Evolutionary conservation across 2,113 vertebrate genomes (phyloP).

Genomic region (Triplophysa tibetana): DNA sequence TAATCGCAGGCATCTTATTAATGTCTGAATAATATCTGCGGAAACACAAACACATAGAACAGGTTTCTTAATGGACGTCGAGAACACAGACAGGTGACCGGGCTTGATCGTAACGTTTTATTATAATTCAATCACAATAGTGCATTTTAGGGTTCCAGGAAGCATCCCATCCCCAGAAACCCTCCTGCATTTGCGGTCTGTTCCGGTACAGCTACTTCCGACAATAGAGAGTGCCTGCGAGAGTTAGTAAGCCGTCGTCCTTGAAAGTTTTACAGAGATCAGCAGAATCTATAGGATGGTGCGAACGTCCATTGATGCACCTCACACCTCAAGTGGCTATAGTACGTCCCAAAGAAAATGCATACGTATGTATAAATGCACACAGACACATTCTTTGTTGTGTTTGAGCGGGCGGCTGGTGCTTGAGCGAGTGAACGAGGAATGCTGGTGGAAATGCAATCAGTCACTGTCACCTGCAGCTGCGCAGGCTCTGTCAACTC

Average conservation of each 20-base stretch:
- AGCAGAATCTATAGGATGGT: slow-evolving; percentile 43
- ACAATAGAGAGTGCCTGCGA: slow-evolving; percentile 10
- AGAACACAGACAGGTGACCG: slow-evolving; percentile 13
- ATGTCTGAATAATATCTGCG: slow-evolving; percentile 97
- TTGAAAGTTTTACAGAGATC: slow-evolving; percentile 49
- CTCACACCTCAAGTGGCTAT: too few relatives aligned
- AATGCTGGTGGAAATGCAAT: slow-evolving; percentile 80
- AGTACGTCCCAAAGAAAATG: slow-evolving; percentile 19
- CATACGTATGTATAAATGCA: slow-evolving; percentile 22
- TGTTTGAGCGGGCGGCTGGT: slow-evolving; percentile 58
- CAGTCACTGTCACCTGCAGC: slow-evolving; percentile 92
- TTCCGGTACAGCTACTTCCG: slow-evolving; percentile 13
- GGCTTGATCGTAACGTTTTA: neutral
- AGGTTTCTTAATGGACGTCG: neutral
- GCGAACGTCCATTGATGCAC: slow-evolving; percentile 50
- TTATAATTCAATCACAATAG: neutral
- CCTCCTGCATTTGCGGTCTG: slow-evolving; percentile 17
- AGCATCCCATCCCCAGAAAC: slow-evolving; percentile 10
- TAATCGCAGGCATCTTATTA: slow-evolving; percentile 95
- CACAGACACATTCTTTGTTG: slow-evolving; percentile 41
- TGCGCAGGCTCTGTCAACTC: slow-evolving; percentile 87
- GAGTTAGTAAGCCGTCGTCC: slow-evolving; percentile 49
- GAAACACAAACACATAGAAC: slow-evolving; percentile 31
- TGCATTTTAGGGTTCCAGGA: slow-evolving; percentile 27
- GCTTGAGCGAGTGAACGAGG: slow-evolving; percentile 60